A percentile compares a stretch with the other conserved stretches of the same genome.
These are phyloP conservation scores for Columbina picui DNA, from an alignment of 2,113 vertebrate species.

Conservation along the genomic window DNA sequence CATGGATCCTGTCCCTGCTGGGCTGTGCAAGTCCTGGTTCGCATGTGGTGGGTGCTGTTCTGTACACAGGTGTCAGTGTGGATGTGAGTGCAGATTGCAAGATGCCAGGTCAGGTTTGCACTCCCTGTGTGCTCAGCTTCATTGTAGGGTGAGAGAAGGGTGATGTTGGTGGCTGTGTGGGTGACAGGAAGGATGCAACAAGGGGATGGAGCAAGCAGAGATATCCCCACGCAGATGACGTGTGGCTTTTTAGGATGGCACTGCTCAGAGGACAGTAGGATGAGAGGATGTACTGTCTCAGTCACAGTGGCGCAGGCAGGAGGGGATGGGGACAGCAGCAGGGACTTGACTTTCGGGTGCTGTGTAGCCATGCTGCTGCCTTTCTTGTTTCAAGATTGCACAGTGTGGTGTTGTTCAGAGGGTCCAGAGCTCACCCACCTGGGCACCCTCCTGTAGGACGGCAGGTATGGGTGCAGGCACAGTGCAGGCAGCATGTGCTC, in stretches of 20 bases:
- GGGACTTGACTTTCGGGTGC: not conserved
- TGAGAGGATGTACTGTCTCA: accelerated
- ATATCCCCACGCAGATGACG: accelerated
- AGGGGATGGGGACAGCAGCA: not conserved
- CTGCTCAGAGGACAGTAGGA: not conserved
- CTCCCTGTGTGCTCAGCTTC: accelerated
- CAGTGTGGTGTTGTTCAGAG: accelerated
- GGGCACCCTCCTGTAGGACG: accelerated
- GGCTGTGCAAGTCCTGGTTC: not conserved
- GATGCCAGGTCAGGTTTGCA: accelerated
- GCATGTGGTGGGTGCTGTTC: accelerated
- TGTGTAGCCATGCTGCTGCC: accelerated
- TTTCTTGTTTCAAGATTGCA: not conserved
- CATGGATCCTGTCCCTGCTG: not conserved
- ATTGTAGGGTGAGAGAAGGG: accelerated
- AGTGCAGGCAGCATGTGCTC: accelerated
- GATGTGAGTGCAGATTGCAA: not conserved
- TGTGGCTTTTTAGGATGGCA: not conserved
- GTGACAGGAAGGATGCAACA: accelerated
- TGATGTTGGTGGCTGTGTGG: not conserved
- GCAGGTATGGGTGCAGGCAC: not conserved
- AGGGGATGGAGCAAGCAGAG: not conserved
- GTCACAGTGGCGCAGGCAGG: not conserved
- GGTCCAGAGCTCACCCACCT: accelerated
- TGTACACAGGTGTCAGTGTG: accelerated